A percentile compares a stretch with the other conserved stretches of the same genome.
Conservation (phyloP, 2,888 invertebrate genomes). For the Idaea biselata region DNA sequence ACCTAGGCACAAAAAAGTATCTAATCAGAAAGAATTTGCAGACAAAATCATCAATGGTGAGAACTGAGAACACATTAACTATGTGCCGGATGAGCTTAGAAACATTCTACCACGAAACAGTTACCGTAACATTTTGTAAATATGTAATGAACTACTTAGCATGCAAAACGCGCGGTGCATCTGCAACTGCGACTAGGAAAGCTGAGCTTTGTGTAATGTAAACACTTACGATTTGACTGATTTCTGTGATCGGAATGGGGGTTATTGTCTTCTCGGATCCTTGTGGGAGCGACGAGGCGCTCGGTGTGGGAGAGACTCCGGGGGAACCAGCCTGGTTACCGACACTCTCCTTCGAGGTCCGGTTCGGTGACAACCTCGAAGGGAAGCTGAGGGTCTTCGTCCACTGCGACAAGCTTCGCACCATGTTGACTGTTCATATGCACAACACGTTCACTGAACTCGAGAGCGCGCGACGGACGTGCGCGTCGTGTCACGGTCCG, state of each 20-base stretch:
- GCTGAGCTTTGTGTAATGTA: conserved; percentile 16
- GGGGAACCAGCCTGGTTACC: conserved; percentile 79
- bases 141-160: conserved; percentile 44
- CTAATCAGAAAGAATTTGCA: conserved; percentile 17
- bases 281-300: conserved; percentile 79
- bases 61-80: conserved; percentile 33
- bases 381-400: conserved; percentile 95
- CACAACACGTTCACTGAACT: conserved; percentile 72
- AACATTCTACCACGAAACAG: conserved; percentile 39
- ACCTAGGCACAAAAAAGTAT: conserved; percentile 7
- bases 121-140: conserved; percentile 42
- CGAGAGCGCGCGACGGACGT: conserved; percentile 49
- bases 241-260: conserved; percentile 83
- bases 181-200: conserved; percentile 35
- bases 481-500: conserved; percentile 54
- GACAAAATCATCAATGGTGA: conserved; percentile 25
- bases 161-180: conserved; percentile 43
- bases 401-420: conserved; percentile 93
- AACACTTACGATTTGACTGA: conserved; percentile 84
- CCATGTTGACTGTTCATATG: conserved; percentile 84
- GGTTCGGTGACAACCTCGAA: conserved; percentile 90
- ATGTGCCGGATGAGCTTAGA: conserved; percentile 34
- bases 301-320: conserved; percentile 83
- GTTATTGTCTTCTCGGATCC: conserved; percentile 78
- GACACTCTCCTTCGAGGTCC: conserved; percentile 87